Base-by-base conservation (phyloP, 2,113 vertebrate species). In the Alouatta palliata region DNA sequence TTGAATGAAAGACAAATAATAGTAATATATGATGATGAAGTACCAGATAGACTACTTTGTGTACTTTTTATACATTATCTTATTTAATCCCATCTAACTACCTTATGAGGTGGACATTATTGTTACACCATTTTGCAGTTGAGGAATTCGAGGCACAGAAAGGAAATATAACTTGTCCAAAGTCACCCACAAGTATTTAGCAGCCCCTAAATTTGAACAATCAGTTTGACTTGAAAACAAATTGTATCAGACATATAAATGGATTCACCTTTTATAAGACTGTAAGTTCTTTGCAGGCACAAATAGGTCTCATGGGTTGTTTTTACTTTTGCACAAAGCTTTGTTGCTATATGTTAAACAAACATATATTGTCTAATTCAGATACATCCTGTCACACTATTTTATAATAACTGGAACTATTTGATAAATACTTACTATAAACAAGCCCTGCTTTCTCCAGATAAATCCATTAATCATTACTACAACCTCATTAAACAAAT, bases 321-420 rank as follows among this genome's bases (percentile, higher is more conserved):
- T 85, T 90, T 90, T 13, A 21, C 37, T 91, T 91, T 91, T 76
- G 47, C 6, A 82, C 40, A 87, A 76, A 87, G 68, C 66, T 58
- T 70, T 68, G 30, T 47, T 82, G 27, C n/a, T 64, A 68, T 43
- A 27, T 81, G 40, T 40, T 47, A 91, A 75, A 66, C 4, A 27
- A 47, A 14, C 56, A 85, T 3, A 3, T 82, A 82, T 43, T 91
- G 54, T 86, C 32, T 88, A 52, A 81, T 94, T 82, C 68, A 61
- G 6, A 68, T 49, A 83, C 83, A 83, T 88, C 30, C 20, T 91
- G 17, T 87, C 16, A 87, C 10, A 73, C 19, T 87, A 2, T 87
- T 82, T 91, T 91, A 75, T 93, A 68, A 68, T 47, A 35, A 82
- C 7, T 52, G 43, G 58, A 87, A 94, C 30, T 83, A 83, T 87